Base-by-base conservation (phyloP, 2,113 vertebrate genomes). In the Podarcis cretensis region DNA sequence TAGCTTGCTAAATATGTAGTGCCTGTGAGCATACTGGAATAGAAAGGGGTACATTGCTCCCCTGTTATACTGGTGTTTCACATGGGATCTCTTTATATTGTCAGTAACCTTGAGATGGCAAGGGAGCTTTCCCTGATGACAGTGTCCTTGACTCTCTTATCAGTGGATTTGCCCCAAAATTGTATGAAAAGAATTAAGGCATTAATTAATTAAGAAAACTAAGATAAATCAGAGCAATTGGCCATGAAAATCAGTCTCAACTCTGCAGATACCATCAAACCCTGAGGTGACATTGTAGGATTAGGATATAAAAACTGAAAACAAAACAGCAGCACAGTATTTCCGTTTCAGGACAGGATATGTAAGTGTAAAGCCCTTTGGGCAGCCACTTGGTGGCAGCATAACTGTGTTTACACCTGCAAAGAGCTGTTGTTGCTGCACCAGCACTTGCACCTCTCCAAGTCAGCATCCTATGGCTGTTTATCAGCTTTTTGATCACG, bases 331-430 rank as follows among this genome's bases (percentile, higher is more conserved):
- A 35, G 25, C 16, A 3, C 12, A n/a, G 30, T 74, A 82, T n/a
- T 40, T 80, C 30, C 30, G 21, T 18, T 66, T 48, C 59, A 76
- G 27, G 40, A 65, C 4, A 30, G 65, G n/a, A 37, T 80, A 10
- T 57, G 13, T 48, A 9, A 40, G 79, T 54, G 35, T 65, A 77
- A 48, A 6, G n/a, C 10, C 43, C 32, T 75, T 43, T 65, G 18
- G 30, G 21, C 21, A 83, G 81, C 74, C 87, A 76, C 81, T 66
- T 83, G 87, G 69, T 77, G 87, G 87, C 87, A 88, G 87, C 74
- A 88, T 83, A 75, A 88, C 57, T 54, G 21, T 83, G 25, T 54
- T 75, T 65, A 88, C 20, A 35, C 37, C 20, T 48, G 30, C 20
- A 32, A 88, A 65, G 16, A 12, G 12, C 16, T 30, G 16, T 30